Evolutionary conservation across 2,113 vertebrate genomes (phyloP).

Genomic region (Thunnus thynnus): DNA sequence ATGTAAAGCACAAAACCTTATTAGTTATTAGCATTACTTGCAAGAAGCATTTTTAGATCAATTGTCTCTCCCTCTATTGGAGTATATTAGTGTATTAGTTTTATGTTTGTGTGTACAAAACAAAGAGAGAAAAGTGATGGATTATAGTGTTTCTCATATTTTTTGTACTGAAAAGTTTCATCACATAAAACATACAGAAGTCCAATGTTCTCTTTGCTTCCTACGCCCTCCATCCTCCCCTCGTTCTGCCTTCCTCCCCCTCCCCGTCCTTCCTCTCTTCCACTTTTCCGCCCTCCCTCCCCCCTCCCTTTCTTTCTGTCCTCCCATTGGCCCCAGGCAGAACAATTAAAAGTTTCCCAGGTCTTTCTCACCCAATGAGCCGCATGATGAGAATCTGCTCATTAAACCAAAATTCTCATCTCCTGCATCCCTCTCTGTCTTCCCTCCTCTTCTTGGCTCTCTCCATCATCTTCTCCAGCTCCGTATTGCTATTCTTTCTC

Average conservation of each 20-base stretch:
- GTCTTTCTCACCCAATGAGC: conserved; percentile 75
- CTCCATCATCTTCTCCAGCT: conserved; percentile 24
- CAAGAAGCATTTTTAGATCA: too few species aligned
- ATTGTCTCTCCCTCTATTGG: too few species aligned
- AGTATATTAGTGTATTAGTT: neutral
- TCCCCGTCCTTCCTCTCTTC: neutral
- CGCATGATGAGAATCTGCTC: conserved; percentile 73
- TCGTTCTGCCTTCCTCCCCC: neutral
- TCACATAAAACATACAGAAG: conserved; percentile 7
- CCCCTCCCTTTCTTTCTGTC: neutral
- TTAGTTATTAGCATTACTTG: too few species aligned
- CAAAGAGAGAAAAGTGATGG: neutral
- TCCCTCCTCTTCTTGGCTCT: conserved; percentile 1
- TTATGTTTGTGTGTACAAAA: neutral
- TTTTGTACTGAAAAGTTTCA: conserved; percentile 1
- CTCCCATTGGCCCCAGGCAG: conserved; percentile 54
- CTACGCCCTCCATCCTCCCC: neutral
- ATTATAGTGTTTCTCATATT: neutral
- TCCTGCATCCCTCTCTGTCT: conserved; percentile 35
- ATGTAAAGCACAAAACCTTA: neutral
- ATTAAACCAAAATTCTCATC: conserved; percentile 58
- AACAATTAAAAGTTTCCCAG: conserved; percentile 73
- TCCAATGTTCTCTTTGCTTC: conserved; percentile 4
- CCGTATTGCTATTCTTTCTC: neutral
- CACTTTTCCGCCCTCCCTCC: neutral